Base-by-base conservation (phyloP, 1,140 invertebrate species). In the Agrypnia vestita region DNA sequence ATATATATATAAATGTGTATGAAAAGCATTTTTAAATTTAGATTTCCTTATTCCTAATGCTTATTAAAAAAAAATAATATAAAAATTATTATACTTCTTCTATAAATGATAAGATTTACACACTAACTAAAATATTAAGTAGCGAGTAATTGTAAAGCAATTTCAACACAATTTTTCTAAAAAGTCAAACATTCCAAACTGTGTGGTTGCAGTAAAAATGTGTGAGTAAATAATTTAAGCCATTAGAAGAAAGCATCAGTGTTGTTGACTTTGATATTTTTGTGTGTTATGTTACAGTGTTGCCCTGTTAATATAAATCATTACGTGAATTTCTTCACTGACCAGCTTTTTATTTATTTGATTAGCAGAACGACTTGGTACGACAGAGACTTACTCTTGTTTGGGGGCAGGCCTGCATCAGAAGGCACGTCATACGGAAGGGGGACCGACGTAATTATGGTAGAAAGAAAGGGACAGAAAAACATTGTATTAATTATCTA, bases 321-420 rank as follows among this genome's bases (percentile, higher is more conserved):
- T 82, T 80, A 80, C 51, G 79, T 82, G 76, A 82, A 84, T 84
- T 76, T 74, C 78, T 80, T 76, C 79, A 87, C 86, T 86, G 86
- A 86, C 85, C 87, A 86, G 86, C 86, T 86, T 85, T 86, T 87
- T 84, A 85, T 84, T 84, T 84, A 84, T 84, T 82, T 84, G 85
- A 82, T 85, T 86, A 81, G 84, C 85, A 83, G 80, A 80, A 83
- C 79, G 77, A 81, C 74, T 82, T 80, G 61, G 76, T 79, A 83
- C 80, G 82, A 83, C 79, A 80, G 69, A 73, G 69, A 89, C 88
- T 89, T 87, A 90, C 88, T 89, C 88, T 86, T 85, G 88, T 86
- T 87, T 89, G 85, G 88, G 87, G 85, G 88, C 88, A 84, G 89
- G 89, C 85, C 88, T 89, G 86, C 85, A 84, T 82, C 78, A 81